Evolutionary conservation across 2,113 vertebrate species (phyloP), one percentile per base, ranked within the genome.

Genomic region (Lutjanus erythropterus): DNA sequence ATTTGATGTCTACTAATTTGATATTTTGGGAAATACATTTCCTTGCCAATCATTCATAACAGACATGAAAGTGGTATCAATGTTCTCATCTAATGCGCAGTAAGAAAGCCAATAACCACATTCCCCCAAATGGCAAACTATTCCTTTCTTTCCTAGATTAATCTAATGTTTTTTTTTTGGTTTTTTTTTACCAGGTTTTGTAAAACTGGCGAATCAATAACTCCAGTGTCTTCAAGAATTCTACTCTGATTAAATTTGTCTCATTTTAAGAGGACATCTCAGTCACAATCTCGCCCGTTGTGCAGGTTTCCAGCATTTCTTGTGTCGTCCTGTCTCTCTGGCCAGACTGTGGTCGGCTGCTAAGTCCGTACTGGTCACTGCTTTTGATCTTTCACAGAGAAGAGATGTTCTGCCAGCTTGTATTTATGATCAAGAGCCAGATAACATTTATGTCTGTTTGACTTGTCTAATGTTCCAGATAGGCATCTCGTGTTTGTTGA

Each of bases 381-480:
- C 66, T 81, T 90, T 80, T 84, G 42, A 78, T 80, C 66, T 80
- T 59, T 77, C 46, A 66, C 31, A 49, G 55, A 21, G 41, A 71
- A 83, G 46, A 77, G 21, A 78, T 69, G 44, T 23, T 60, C 72
- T 19, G 35, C 58, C 81, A 80, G 69, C 69, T 87, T 65, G 52
- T 71, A 55, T 82, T 86, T 41, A 27, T 5, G 60, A 77, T 77
- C 68, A 31, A 33, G 46, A 69, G 61, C 61, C 71, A 67, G 59
- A 85, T 80, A 81, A 71, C 42, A 55, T 53, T 65, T 67, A 52
- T 4, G 42, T 78, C 49, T 68, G 52, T 75, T 62, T 78, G 55
- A 79, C 64, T 55, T 73, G 80, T 81, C 77, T 59, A 75, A 69
- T 81, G 49, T 76, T 67, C 12, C 58, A 78, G 75, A 89, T 83